Base-by-base conservation (phyloP, 1,140 invertebrate genomes). In the Hyles euphorbiae region DNA sequence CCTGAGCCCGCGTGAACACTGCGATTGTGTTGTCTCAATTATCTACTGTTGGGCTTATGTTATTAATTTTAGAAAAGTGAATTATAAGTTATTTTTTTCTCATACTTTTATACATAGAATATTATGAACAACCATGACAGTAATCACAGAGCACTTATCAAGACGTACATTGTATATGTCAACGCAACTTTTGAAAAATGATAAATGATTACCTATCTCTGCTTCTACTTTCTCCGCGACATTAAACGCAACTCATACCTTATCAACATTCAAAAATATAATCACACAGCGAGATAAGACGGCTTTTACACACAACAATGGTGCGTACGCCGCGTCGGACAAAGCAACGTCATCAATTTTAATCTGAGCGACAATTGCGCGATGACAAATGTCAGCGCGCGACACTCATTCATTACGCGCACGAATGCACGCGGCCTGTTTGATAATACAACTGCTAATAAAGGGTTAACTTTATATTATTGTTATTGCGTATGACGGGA, bases 301-400 rank as follows among this genome's bases (percentile, higher is more conserved):
- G 55, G 70, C 68, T 70, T 61, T 60, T 68, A 69, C 59, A 61
- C 49, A 59, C 56, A 70, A 83, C 76, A 83, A 84, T 75, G 58
- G 76, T 63, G 69, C 78, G 72, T 78, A 76, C 80, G 78, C 70
- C 60, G 67, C 64, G 67, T 61, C 72, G 68, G 74, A 85, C 85
- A 86, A 88, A 79, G 78, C 76, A 74, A 78, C 78, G 83, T 88
- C 85, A 88, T 88, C 83, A 88, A 87, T 88, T 87, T 88, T 87
- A 88, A 88, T 88, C 83, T 84, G 74, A 56, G 76, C 80, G 80
- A 86, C 83, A 87, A 87, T 87, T 86, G 85, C 83, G 69, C 83
- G 83, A 83, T 84, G 85, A 88, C 85, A 88, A 88, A 88, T 87
- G 83, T 86, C 83, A 86, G 52, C 75, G 65, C 47, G 79, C 78